These are phyloP conservation scores for Sphaeramia orbicularis DNA, from an alignment of 2,797 vertebrate genomes.

Conservation along the genomic window DNA sequence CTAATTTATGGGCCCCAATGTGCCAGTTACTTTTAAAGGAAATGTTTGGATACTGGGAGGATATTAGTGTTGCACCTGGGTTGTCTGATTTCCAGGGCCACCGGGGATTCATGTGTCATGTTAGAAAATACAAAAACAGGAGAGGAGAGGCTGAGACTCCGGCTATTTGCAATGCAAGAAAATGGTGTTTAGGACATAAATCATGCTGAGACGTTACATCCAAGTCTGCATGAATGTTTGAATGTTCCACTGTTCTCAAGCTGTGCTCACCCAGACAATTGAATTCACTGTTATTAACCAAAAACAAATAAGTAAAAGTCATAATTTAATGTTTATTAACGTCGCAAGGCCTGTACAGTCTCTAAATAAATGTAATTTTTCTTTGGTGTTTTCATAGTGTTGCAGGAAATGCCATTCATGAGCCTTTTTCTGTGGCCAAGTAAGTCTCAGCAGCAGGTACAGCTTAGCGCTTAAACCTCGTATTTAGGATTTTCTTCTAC, in stretches of 20 bases:
- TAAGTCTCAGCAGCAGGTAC: too few species aligned
- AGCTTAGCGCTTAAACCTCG: too few species aligned
- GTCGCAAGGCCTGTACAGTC: too few species aligned
- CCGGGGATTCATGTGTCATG: conserved; percentile 94
- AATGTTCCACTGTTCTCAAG: conserved; percentile 37
- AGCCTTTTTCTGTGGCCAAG: too few species aligned
- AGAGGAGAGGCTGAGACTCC: conserved; percentile 49
- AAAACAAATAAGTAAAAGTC: conserved; percentile 25
- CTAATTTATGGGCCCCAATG: conserved; percentile 96
- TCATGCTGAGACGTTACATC: conserved; percentile 72
- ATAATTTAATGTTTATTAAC: not conserved
- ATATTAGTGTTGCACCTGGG: conserved; percentile 97
- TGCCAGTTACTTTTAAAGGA: conserved; percentile 98
- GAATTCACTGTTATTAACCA: conserved; percentile 17
- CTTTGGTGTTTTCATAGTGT: too few species aligned
- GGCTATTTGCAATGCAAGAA: conserved; percentile 65
- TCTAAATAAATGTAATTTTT: too few species aligned
- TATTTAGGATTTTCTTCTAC: too few species aligned
- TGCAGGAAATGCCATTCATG: too few species aligned
- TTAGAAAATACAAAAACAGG: conserved; percentile 81
- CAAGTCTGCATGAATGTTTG: conserved; percentile 59
- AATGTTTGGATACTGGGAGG: conserved; percentile 98
- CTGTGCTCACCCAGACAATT: conserved; percentile 14
- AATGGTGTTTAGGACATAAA: conserved; percentile 76
- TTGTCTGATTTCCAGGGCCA: conserved; percentile 91